phyloP scores from a whole-genome alignment of 2,113 vertebrate species.

The Prinia subflava region DNA sequence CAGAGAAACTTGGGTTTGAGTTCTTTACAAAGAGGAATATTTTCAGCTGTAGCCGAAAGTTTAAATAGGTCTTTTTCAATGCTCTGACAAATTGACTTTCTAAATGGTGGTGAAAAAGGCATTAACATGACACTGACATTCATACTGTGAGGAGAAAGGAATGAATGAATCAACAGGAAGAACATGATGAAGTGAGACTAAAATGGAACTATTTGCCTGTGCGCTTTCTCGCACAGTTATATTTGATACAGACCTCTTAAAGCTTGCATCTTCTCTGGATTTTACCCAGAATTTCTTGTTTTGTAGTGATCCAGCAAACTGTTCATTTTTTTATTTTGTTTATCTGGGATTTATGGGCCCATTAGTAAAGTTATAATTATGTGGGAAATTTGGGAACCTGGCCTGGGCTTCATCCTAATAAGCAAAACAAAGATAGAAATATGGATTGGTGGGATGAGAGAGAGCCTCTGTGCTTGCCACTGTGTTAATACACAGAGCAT shows the following conservation, averaged over 20 bases:
- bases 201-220: neutral
- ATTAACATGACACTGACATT: neutral
- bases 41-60: neutral
- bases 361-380: neutral
- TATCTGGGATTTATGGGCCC: neutral
- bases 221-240: neutral
- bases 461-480: neutral
- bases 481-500: neutral
- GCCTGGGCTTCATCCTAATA: neutral
- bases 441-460: neutral
- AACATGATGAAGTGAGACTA: neutral
- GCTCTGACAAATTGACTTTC: neutral
- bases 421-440: neutral
- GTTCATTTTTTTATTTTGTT: neutral
- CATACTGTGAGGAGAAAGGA: neutral
- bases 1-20: neutral
- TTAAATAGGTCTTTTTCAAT: neutral
- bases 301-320: neutral
- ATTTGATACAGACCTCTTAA: neutral
- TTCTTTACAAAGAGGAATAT: neutral
- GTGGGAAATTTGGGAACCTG: neutral
- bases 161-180: neutral
- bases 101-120: neutral
- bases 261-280: neutral
- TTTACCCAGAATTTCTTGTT: neutral